Evolutionary conservation across 2,888 invertebrate genomes (phyloP).

Genomic region (Leucozona laternaria): DNA sequence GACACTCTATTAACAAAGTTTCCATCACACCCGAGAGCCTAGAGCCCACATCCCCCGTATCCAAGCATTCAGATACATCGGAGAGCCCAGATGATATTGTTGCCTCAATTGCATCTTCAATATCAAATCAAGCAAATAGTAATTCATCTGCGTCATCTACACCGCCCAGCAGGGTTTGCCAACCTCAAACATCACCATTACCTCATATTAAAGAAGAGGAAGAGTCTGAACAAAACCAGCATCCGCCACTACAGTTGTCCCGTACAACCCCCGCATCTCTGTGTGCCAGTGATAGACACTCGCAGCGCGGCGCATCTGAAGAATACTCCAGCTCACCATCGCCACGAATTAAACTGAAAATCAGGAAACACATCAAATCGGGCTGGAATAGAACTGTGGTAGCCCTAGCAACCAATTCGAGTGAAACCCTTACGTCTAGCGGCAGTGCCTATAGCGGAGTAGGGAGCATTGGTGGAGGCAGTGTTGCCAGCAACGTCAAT

Average conservation of each 20-base stretch:
- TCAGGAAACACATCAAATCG: conserved; percentile 82
- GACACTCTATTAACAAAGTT: conserved; percentile 60
- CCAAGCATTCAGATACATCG: conserved; percentile 79
- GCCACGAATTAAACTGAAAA: conserved; percentile 83
- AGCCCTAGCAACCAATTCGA: conserved; percentile 81
- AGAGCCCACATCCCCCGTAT: conserved; percentile 76
- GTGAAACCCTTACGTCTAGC: conserved; percentile 81
- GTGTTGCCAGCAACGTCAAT: conserved; percentile 77
- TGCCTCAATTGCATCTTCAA: conserved; percentile 71
- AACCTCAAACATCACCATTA: conserved; percentile 88
- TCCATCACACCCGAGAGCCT: conserved; percentile 71
- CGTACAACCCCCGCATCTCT: conserved; percentile 77
- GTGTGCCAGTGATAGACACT: conserved; percentile 81
- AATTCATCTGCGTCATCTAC: conserved; percentile 80
- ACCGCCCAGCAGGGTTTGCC: conserved; percentile 83
- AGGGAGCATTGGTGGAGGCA: conserved; percentile 79
- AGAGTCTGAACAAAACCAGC: conserved; percentile 85
- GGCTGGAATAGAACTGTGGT: conserved; percentile 82
- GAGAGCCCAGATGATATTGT: conserved; percentile 79
- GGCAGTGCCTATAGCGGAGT: conserved; percentile 79
- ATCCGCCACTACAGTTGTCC: conserved; percentile 84
- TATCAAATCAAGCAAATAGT: conserved; percentile 71
- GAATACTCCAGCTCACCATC: conserved; percentile 81
- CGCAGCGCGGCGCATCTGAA: conserved; percentile 75
- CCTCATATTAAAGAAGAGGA: conserved; percentile 94